These are phyloP conservation scores for Oligia strigilis DNA, from an alignment of 2,888 invertebrate species.

Conservation along the genomic window DNA sequence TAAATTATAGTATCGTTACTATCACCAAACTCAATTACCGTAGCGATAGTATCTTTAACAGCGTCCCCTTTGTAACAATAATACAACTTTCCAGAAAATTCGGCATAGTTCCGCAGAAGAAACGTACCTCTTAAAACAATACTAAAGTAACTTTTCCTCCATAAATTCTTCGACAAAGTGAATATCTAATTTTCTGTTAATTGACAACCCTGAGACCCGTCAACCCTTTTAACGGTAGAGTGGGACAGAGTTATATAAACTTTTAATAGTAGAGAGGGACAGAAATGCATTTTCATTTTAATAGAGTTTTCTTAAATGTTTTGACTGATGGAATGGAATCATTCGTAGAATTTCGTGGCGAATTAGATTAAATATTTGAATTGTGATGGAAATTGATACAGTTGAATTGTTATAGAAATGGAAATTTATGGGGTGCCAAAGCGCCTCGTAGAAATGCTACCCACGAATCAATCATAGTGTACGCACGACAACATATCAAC, in stretches of 20 bases:
- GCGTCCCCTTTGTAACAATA: constrained; percentile 41
- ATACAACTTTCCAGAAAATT: constrained; percentile 10
- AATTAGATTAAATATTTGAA: constrained; percentile 52
- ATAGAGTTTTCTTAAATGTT: constrained; percentile 41
- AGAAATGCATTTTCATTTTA: constrained; percentile 51
- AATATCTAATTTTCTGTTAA: constrained; percentile 69
- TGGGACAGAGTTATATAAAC: constrained; percentile 41
- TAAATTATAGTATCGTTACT: constrained; percentile 52
- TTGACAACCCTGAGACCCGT: constrained; percentile 65
- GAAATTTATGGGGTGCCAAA: constrained; percentile 8
- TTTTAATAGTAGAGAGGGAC: constrained; percentile 40
- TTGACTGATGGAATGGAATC: constrained; percentile 49
- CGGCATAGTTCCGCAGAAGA: constrained; percentile 45
- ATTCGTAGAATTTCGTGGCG: constrained; percentile 47
- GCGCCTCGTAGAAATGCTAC: not conserved
- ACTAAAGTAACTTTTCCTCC: constrained; percentile 46
- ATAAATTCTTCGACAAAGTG: constrained; percentile 66
- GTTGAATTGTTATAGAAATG: constrained; percentile 20
- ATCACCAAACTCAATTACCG: constrained; percentile 58
- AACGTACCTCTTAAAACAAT: constrained; percentile 60
- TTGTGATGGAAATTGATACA: constrained; percentile 19
- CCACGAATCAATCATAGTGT: not conserved
- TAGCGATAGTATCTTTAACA: constrained; percentile 41
- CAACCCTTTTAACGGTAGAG: constrained; percentile 64
- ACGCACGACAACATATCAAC: not conserved